These are phyloP conservation scores for Silurus asotus DNA, from an alignment of 2,113 vertebrate species.

Conservation along the genomic window DNA sequence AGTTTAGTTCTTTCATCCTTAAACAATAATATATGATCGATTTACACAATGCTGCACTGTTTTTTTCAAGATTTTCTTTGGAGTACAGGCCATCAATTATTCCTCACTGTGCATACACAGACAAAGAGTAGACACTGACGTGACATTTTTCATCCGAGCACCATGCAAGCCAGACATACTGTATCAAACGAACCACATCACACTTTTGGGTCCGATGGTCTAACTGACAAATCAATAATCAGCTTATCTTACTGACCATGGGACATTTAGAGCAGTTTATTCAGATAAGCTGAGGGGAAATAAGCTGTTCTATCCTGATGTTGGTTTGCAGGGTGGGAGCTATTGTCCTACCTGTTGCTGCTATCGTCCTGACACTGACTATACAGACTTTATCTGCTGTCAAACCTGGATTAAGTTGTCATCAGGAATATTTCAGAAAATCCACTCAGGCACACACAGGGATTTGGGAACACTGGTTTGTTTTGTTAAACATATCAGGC, in stretches of 20 bases:
- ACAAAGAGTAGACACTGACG: constrained; percentile 25
- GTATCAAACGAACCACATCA: neutral
- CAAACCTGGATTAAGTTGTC: constrained; percentile 54
- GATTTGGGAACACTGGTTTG: constrained; percentile 34
- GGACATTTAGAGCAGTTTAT: constrained; percentile 35
- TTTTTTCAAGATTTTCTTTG: constrained; percentile 2
- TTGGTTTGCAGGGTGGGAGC: constrained; percentile 52
- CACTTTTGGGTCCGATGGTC: constrained; percentile 24
- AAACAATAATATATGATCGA: neutral
- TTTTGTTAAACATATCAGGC: constrained; percentile 43
- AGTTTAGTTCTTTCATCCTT: neutral
- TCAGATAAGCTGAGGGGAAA: constrained; percentile 43
- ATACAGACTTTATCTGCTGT: constrained; percentile 46
- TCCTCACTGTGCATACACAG: neutral
- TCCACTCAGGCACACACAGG: constrained; percentile 49
- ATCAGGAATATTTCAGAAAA: constrained; percentile 50
- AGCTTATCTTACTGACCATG: constrained; percentile 8
- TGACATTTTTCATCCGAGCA: neutral
- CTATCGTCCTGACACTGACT: constrained; percentile 49
- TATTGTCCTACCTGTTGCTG: constrained; percentile 48
- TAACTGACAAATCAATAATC: constrained; percentile 28
- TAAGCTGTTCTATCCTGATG: constrained; percentile 42
- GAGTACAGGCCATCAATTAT: neutral
- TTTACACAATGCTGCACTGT: neutral
- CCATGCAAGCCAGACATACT: constrained; percentile 8